phyloP scores from a whole-genome alignment of 2,797 vertebrate genomes.

The Labeo calbasu region DNA sequence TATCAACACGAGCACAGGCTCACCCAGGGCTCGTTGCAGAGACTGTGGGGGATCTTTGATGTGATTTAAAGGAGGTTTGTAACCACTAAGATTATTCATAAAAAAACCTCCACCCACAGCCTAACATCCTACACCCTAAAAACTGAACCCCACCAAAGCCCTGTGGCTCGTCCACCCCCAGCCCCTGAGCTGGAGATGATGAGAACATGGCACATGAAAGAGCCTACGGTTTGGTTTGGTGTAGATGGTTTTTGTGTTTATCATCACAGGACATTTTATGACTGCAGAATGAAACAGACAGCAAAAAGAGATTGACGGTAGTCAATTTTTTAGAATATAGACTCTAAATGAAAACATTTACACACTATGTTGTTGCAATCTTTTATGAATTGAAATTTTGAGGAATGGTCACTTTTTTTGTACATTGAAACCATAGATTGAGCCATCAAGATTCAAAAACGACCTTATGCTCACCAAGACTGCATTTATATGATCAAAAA shows the following conservation, averaged over 20 bases:
- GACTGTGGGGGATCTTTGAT: conserved; percentile 53
- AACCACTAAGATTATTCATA: conserved; percentile 48
- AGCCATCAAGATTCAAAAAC: not conserved
- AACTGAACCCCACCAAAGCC: conserved; percentile 36
- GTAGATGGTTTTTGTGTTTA: not conserved
- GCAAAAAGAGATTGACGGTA: not conserved
- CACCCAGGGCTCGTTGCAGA: conserved; percentile 36
- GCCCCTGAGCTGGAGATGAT: conserved; percentile 23
- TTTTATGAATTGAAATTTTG: not conserved
- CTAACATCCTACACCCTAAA: conserved; percentile 31
- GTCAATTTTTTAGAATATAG: not conserved
- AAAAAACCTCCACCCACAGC: conserved; percentile 31
- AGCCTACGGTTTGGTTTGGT: not conserved
- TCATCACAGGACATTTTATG: conserved; percentile 3
- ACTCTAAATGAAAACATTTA: not conserved
- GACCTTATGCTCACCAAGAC: not conserved
- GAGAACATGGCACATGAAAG: not conserved
- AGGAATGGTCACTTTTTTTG: not conserved
- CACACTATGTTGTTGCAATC: not conserved
- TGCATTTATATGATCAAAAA: not conserved
- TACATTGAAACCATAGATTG: not conserved
- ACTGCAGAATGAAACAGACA: conserved; percentile 9
- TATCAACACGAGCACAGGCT: conserved; percentile 23
- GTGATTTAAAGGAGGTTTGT: conserved; percentile 55
- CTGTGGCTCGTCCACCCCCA: conserved; percentile 8